Evolutionary conservation across 2,888 invertebrate species (phyloP).

Genomic region (Bellardia pandia): DNA sequence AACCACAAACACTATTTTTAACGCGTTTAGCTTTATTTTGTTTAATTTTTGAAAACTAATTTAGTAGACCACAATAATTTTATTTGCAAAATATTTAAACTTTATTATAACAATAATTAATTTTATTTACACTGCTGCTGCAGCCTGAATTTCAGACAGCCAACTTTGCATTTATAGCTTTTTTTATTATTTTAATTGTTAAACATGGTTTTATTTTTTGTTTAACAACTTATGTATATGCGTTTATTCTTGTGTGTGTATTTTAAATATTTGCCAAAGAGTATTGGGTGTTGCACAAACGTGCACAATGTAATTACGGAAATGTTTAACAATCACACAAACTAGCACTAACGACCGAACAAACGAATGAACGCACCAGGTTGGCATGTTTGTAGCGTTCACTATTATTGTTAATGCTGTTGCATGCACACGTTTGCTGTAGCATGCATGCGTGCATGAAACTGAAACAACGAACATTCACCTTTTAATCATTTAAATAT

Average conservation of each 20-base stretch:
- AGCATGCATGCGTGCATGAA: conserved; percentile 5
- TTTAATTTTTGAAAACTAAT: not conserved
- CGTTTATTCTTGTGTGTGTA: not conserved
- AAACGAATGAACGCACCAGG: not conserved
- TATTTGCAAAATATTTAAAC: not conserved
- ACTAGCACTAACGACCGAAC: not conserved
- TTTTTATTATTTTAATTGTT: conserved; percentile 1
- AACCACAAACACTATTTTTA: not conserved
- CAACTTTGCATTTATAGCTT: not conserved
- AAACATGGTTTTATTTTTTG: not conserved
- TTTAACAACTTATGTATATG: not conserved
- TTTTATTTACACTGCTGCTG: not conserved
- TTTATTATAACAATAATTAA: not conserved
- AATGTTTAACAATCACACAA: conserved; percentile 14
- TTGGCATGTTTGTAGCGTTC: not conserved
- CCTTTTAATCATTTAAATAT: conserved; percentile 57
- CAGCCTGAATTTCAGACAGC: not conserved
- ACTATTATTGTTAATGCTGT: conserved; percentile 8
- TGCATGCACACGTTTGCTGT: conserved; percentile 12
- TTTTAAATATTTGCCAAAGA: conserved; percentile 37
- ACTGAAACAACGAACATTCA: conserved; percentile 63
- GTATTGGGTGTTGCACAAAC: conserved; percentile 36
- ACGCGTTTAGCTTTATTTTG: not conserved
- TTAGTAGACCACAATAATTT: not conserved
- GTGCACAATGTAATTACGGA: conserved; percentile 49